Percentiles rank a stretch among this genome's conserved stretches.
Evolutionary conservation across 2,113 vertebrate species (phyloP).

Genomic region (Cathartes aura): DNA sequence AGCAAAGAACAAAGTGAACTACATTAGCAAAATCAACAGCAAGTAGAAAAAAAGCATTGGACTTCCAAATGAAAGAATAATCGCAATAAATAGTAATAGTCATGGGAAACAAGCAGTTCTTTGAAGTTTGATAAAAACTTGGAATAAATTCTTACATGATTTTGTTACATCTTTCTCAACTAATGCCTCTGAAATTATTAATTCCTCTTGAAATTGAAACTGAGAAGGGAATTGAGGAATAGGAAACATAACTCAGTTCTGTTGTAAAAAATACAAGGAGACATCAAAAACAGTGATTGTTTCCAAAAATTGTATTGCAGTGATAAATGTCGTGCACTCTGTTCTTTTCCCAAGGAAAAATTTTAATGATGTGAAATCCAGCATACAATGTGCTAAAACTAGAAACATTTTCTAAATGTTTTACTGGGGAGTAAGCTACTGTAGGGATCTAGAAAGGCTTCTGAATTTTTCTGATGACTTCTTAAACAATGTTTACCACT

Average conservation of each 20-base stretch:
- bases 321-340: not conserved
- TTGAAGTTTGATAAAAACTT: not conserved
- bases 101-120: not conserved
- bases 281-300: not conserved
- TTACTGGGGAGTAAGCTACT: not conserved
- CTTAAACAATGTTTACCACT: not conserved
- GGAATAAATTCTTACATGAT: not conserved
- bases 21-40: not conserved
- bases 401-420: not conserved
- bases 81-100: not conserved
- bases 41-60: not conserved
- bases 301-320: not conserved
- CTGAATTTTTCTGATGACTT: not conserved
- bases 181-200: not conserved
- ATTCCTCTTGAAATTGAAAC: not conserved
- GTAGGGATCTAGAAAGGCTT: not conserved
- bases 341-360: not conserved
- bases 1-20: not conserved
- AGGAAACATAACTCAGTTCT: not conserved
- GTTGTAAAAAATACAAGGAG: not conserved
- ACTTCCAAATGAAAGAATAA: not conserved
- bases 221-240: not conserved
- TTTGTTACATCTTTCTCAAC: not conserved
- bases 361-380: not conserved
- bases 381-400: not conserved